Conservation (phyloP, 2,113 vertebrate genomes). For the Onychostruthus taczanowskii region DNA sequence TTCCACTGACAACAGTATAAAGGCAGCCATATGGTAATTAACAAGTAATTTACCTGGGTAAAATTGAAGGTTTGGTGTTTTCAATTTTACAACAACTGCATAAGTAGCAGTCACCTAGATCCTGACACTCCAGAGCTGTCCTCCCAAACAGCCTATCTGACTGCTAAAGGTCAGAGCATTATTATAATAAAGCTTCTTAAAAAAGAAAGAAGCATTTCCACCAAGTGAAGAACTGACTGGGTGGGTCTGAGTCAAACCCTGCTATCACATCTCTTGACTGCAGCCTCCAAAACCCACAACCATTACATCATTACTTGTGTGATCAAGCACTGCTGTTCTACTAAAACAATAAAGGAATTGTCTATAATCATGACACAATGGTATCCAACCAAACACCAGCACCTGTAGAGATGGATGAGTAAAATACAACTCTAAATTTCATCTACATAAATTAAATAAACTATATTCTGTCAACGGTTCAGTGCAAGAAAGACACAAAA, state of each 20-base stretch:
- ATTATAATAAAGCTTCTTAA: background rate
- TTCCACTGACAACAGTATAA: background rate
- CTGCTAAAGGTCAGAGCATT: background rate
- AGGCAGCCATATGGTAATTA: background rate
- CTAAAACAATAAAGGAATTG: background rate
- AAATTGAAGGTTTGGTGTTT: background rate
- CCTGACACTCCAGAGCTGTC: background rate
- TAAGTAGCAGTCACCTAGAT: background rate
- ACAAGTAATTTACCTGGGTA: background rate
- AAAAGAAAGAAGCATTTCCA: background rate
- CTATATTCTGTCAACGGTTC: background rate
- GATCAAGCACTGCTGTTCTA: background rate
- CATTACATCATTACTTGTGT: constrained; percentile 9
- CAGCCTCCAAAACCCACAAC: background rate
- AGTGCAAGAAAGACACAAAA: background rate
- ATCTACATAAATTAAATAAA: background rate
- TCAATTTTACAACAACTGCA: background rate
- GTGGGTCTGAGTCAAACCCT: background rate
- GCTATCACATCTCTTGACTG: background rate
- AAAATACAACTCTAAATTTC: background rate
- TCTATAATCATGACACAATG: background rate
- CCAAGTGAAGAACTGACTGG: background rate
- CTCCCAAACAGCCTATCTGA: background rate
- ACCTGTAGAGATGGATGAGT: background rate
- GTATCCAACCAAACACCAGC: background rate